Conservation (phyloP, 2,113 vertebrate species). For the Vicugna pacos region DNA sequence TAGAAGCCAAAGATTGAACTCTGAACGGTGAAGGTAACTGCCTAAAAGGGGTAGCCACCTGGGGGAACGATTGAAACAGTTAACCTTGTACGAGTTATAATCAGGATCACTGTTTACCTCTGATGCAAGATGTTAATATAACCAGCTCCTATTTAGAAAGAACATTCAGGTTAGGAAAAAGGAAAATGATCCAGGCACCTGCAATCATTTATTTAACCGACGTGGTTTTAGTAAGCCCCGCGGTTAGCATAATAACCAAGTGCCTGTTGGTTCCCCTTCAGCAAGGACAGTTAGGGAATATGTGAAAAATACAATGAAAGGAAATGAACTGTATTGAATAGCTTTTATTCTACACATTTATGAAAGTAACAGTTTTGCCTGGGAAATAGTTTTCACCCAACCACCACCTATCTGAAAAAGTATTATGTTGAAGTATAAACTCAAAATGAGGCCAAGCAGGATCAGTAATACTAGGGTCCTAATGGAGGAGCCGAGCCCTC, state of each 20-base stretch:
- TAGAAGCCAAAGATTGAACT: not conserved
- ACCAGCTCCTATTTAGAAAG: constrained; percentile 23
- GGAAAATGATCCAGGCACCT: not conserved
- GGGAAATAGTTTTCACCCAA: not conserved
- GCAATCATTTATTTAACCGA: not conserved
- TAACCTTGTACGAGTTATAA: not conserved
- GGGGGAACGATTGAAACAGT: not conserved
- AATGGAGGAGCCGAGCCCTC: not conserved
- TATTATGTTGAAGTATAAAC: constrained; percentile 30
- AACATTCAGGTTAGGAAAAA: not conserved
- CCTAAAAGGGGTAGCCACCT: not conserved
- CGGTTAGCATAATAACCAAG: not conserved
- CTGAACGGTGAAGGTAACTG: not conserved
- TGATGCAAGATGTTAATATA: not conserved
- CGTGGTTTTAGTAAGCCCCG: not conserved
- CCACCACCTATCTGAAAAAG: constrained; percentile 5
- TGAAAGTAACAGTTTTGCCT: constrained; percentile 55
- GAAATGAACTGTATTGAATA: constrained; percentile 41
- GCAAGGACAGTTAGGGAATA: not conserved
- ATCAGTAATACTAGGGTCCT: not conserved
- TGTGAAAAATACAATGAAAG: constrained; percentile 57
- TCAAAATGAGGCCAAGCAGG: not conserved
- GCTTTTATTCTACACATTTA: constrained; percentile 37
- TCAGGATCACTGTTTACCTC: not conserved
- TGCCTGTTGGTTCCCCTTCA: not conserved